These are phyloP conservation scores for Megaceryle torquata DNA, from an alignment of 2,113 vertebrate species.

Conservation along the genomic window DNA sequence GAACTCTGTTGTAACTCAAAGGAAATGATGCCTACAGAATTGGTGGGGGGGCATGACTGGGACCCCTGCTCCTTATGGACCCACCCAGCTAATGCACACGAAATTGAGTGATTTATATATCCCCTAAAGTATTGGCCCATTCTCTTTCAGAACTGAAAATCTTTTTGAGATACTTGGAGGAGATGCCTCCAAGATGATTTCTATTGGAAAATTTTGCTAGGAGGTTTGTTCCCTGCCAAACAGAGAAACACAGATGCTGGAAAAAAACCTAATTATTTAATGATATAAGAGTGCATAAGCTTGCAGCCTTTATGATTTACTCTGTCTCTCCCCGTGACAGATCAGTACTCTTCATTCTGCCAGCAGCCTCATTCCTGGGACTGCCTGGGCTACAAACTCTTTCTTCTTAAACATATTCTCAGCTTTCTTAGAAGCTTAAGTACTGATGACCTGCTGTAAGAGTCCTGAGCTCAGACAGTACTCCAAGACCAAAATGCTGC, in stretches of 20 bases:
- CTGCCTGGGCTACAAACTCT: background rate
- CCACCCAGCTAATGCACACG: background rate
- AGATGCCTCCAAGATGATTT: background rate
- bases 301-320: background rate
- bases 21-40: background rate
- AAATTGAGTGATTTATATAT: background rate
- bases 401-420: background rate
- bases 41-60: background rate
- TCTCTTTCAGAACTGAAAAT: background rate
- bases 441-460: background rate
- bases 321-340: background rate
- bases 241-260: background rate
- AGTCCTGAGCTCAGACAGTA: background rate
- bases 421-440: background rate
- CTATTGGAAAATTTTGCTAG: background rate
- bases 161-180: background rate
- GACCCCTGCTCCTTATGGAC: background rate
- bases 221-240: background rate
- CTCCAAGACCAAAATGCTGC: background rate
- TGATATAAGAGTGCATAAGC: background rate
- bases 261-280: background rate
- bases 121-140: background rate
- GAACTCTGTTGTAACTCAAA: background rate
- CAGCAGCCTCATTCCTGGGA: background rate
- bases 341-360: background rate